Conservation (phyloP, 1,140 invertebrate genomes). For the Drosophila azteca region DNA sequence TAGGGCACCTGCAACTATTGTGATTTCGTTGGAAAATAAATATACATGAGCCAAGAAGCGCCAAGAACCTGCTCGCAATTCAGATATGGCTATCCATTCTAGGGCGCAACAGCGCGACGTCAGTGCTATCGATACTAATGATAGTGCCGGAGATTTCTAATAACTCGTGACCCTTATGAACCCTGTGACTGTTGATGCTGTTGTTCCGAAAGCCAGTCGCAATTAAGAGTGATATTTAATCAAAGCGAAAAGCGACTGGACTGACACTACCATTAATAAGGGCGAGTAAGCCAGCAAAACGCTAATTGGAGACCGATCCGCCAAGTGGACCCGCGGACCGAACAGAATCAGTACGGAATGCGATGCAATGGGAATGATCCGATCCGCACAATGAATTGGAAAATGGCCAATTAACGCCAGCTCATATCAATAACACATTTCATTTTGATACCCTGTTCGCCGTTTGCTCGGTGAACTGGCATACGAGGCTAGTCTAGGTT, state of each 20-base stretch:
- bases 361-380: conserved; percentile 11
- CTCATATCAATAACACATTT: conserved; percentile 50
- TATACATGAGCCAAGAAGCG: conserved; percentile 44
- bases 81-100: conserved; percentile 21
- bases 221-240: conserved; percentile 47
- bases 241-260: conserved; percentile 22
- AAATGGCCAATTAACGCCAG: conserved; percentile 44
- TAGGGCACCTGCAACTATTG: conserved; percentile 25
- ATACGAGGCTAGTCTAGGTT: neutral
- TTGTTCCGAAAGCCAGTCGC: neutral
- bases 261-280: conserved; percentile 37
- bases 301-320: conserved; percentile 35
- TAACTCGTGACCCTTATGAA: conserved; percentile 37
- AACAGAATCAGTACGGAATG: conserved; percentile 10
- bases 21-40: conserved; percentile 19
- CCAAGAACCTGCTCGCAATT: conserved; percentile 24
- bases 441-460: conserved; percentile 13
- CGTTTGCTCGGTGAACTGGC: neutral
- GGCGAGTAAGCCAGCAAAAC: conserved; percentile 41
- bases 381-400: neutral
- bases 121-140: conserved; percentile 7
- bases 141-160: conserved; percentile 21
- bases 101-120: conserved; percentile 28
- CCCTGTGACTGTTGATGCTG: conserved; percentile 14
- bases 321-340: neutral